phyloP scores from a whole-genome alignment of 2,797 vertebrate species.

The Cossypha dichroa region DNA sequence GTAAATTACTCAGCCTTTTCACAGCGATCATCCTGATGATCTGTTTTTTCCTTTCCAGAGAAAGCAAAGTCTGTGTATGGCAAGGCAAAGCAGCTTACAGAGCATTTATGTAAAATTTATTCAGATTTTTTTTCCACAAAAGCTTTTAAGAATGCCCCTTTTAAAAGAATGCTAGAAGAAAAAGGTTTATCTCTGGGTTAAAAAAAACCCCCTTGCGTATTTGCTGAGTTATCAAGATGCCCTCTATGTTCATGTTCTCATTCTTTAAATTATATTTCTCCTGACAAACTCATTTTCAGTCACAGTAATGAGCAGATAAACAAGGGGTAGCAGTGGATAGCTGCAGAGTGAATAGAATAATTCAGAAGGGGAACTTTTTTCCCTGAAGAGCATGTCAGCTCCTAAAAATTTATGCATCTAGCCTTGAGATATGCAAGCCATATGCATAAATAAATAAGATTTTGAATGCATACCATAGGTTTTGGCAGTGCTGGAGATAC shows the following conservation, averaged over 20 bases:
- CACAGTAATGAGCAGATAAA: constrained; percentile 64
- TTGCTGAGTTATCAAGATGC: constrained; percentile 47
- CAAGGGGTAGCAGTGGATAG: constrained; percentile 34
- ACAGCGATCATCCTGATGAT: neutral
- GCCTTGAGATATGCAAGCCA: constrained; percentile 62
- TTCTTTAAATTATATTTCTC: constrained; percentile 64
- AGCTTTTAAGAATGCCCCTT: neutral
- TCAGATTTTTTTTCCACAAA: neutral
- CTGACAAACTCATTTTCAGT: constrained; percentile 67
- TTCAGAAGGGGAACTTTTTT: constrained; percentile 12
- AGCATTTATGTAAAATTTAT: neutral
- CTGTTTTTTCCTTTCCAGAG: neutral
- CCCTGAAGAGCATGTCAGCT: constrained; percentile 34
- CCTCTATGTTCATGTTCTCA: constrained; percentile 18
- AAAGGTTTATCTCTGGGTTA: neutral
- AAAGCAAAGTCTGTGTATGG: neutral
- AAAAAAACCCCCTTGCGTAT: neutral
- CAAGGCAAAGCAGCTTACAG: neutral
- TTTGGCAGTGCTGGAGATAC: constrained; percentile 3
- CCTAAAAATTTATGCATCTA: constrained; percentile 67
- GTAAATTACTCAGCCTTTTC: neutral
- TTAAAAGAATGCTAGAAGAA: neutral
- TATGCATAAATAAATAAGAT: constrained; percentile 64
- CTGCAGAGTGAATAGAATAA: constrained; percentile 45
- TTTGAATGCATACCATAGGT: neutral